A percentile compares a stretch with the other conserved stretches of the same genome.
Evolutionary conservation across 2,888 invertebrate species (phyloP).

Genomic region (Pediacus dermestoides): DNA sequence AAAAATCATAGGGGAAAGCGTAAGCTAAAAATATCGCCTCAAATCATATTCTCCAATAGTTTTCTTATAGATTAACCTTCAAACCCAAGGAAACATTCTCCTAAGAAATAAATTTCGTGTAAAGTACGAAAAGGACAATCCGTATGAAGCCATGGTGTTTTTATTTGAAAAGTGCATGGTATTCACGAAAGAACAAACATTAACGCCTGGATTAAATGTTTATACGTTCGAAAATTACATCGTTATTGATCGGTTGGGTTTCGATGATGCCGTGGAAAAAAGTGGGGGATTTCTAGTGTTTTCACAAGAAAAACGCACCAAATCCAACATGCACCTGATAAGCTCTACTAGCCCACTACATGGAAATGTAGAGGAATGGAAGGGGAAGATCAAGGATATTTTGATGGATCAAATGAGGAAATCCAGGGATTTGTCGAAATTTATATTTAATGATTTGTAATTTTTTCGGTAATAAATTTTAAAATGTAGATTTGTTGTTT

Average conservation of each 20-base stretch:
- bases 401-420: background rate
- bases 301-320: too few species aligned
- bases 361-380: background rate
- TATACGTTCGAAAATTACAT: too few species aligned
- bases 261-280: too few species aligned
- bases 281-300: too few species aligned
- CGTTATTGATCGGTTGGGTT: too few species aligned
- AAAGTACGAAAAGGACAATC: slow-evolving; percentile 2
- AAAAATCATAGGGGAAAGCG: slow-evolving; percentile 3
- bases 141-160: slow-evolving; percentile 1
- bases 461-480: too few species aligned
- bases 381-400: background rate
- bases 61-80: slow-evolving; percentile 1
- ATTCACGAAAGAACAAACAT: slow-evolving; percentile 2
- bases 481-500: slow-evolving; percentile 1
- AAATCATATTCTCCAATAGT: background rate
- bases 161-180: slow-evolving; percentile 2
- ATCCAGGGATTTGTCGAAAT: slow-evolving; percentile 1
- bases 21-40: slow-evolving; percentile 2
- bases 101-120: background rate
- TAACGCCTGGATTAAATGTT: too few species aligned
- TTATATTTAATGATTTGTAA: background rate
- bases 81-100: background rate
- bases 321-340: too few species aligned
- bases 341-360: too few species aligned